Evolutionary conservation across 1,140 invertebrate genomes (phyloP), one percentile per base, ranked within the genome.

Genomic region (Anastatus disparis): DNA sequence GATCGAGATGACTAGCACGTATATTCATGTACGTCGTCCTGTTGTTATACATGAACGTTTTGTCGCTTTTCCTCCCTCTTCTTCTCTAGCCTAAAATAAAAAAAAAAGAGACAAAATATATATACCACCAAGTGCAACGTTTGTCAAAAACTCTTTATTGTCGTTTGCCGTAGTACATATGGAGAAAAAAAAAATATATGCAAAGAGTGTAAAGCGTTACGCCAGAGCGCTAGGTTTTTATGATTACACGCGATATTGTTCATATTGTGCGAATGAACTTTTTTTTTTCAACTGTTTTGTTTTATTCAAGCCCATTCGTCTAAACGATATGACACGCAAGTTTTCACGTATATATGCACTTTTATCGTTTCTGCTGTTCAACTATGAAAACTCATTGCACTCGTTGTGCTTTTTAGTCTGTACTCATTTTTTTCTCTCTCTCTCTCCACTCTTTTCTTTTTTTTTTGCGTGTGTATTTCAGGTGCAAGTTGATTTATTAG

Each of bases 101-200:
- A 35, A 35, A 35, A 10, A 35, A 35, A 4, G 31, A 35, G 31
- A 35, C 10, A 35, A 10, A 35, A n/a, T n/a, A n/a, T n/a, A n/a
- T n/a, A n/a, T n/a, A n/a, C n/a, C n/a, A n/a, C n/a, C 4, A 10
- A 35, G 31, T 35, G 29, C 55, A n/a, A n/a, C 40, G 26, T 66
- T 66, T 66, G 63, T 66, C 63, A 66, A 55, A n/a, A 56, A 44
- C 35, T 53, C 62, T 61, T 61, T 65, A 65, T 65, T 17, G 48
- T n/a, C 31, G 13, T 3, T 31, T 62, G 42, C 13, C 46, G 50
- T 63, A 26, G 50, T 22, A 52, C 20, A 29, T 1, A 26, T 20
- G 13, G 15, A 27, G 1, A 17, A 6, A 27, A 24, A 17, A 44
- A 67, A 67, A 46, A 67, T 65, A 4, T 17, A 4, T 20, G 35